A percentile compares a stretch with the other conserved stretches of the same genome.
Conservation (phyloP, 92 coral and sea anemone genomes). For the Palythoa grandiflora region DNA sequence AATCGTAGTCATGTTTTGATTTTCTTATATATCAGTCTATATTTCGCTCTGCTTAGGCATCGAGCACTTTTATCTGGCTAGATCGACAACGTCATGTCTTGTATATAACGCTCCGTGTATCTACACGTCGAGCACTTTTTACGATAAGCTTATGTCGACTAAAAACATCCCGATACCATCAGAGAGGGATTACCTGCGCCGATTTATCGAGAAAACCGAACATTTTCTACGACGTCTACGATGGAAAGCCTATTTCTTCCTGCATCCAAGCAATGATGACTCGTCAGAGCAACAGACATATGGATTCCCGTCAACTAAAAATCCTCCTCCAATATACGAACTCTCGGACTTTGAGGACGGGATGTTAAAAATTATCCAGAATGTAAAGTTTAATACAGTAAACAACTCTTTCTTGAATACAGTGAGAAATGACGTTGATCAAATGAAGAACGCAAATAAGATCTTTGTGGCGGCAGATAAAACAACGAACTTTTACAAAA, state of each 20-base stretch:
- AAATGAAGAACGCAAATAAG: too few relatives aligned
- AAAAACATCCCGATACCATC: too few relatives aligned
- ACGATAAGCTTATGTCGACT: background rate
- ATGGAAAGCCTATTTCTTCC: constrained; percentile 9
- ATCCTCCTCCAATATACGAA: constrained; percentile 9
- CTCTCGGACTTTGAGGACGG: constrained; percentile 5
- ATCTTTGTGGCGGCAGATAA: too few relatives aligned
- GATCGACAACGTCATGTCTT: background rate
- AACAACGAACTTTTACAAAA: too few relatives aligned
- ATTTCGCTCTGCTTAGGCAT: too few relatives aligned
- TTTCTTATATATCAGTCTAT: too few relatives aligned
- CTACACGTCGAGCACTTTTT: background rate
- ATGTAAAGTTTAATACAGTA: background rate
- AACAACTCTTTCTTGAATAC: too few relatives aligned
- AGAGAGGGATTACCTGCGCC: background rate
- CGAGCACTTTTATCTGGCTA: too few relatives aligned
- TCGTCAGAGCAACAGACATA: background rate
- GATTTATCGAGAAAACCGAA: background rate
- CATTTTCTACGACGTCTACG: background rate
- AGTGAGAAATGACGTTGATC: too few relatives aligned
- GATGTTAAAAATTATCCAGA: constrained; percentile 7
- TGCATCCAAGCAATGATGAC: background rate
- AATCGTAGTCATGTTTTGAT: too few relatives aligned
- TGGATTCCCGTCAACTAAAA: constrained; percentile 10
- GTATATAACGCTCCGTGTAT: constrained; percentile 9